Evolutionary conservation across 2,113 vertebrate species (phyloP).

Genomic region (Phycodurus eques): DNA sequence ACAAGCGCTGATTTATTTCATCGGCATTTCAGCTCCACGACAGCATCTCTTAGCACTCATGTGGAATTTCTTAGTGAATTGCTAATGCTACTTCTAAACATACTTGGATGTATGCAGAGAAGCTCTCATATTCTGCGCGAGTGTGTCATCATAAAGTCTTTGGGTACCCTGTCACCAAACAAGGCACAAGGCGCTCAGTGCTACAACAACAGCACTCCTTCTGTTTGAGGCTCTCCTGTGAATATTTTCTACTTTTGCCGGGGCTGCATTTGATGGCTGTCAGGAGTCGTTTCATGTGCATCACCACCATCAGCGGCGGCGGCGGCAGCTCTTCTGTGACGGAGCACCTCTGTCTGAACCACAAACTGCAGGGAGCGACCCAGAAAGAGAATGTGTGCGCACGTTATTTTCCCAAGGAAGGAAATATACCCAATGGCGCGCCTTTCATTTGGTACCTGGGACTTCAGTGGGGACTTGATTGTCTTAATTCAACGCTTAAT

Average conservation of each 20-base stretch:
- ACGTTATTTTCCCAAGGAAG: neutral
- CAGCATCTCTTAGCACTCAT: neutral
- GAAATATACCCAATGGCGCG: neutral
- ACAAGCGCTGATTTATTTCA: neutral
- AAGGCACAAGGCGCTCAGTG: conserved; percentile 11
- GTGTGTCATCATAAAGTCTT: conserved; percentile 1
- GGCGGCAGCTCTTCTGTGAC: conserved; percentile 35
- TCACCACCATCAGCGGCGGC: conserved; percentile 15
- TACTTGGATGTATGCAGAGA: conserved; percentile 4
- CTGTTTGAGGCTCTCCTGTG: conserved; percentile 25
- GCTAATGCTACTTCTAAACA: neutral
- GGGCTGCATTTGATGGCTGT: conserved; percentile 48
- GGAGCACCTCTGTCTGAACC: conserved; percentile 57
- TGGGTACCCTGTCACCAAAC: conserved; percentile 39
- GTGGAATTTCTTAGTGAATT: neutral
- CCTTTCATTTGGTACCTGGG: neutral
- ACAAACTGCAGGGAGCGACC: conserved; percentile 46
- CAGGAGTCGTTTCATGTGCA: conserved; percentile 43
- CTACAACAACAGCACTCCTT: conserved; percentile 13
- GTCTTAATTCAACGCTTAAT: too few relatives aligned
- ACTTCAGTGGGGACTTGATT: neutral
- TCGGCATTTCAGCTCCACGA: neutral
- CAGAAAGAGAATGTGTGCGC: conserved; percentile 39
- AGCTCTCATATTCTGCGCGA: conserved; percentile 10
- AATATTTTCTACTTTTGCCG: conserved; percentile 23